Evolutionary conservation across 2,797 vertebrate species (phyloP), one percentile per base, ranked within the genome.

Genomic region (Amphiprion clarkii): DNA sequence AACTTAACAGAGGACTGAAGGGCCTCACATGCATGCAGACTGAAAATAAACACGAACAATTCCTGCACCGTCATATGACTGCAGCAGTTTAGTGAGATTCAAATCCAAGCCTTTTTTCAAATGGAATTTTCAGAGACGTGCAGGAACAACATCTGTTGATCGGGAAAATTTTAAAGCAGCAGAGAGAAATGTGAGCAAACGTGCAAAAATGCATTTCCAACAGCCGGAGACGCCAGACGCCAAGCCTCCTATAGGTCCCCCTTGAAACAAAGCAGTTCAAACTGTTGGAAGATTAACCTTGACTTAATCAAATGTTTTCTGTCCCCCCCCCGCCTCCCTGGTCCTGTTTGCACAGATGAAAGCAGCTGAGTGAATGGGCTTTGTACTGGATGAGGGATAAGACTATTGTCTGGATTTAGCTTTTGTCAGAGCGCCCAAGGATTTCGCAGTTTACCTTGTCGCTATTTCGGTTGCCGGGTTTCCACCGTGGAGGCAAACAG

Each of bases 271-370:
- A 72, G 71, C 71, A 84, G 82, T 89, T 84, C 55, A 88, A 81
- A 81, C 78, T 75, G 73, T 71, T 76, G 61, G 64, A 85, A 84
- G 86, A 88, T 88, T 90, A 90, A 86, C 80, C 87, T 78, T 80
- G 87, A 85, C 73, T 83, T 78, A 78, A 84, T 87, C 83, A 83
- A 84, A 83, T 87, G 86, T 88, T 87, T 78, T 85, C 59, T 75
- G 84, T 62, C 21, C 69, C 67, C 69, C 67, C 51, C 10, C 49
- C n/a, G 6, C 23, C 73, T 64, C 70, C 44, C 46, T 69, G 42
- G 66, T 78, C 66, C 74, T 89, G 87, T 86, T 87, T 87, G 82
- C 1, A 3, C 67, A 87, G 89, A 91, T 90, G 82, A 91, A 90
- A 89, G 85, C 33, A 68, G 72, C 74, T 61, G 62, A 62, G n/a